These are phyloP conservation scores for Aquila chrysaetos DNA, from an alignment of 2,797 vertebrate species.

Conservation along the genomic window DNA sequence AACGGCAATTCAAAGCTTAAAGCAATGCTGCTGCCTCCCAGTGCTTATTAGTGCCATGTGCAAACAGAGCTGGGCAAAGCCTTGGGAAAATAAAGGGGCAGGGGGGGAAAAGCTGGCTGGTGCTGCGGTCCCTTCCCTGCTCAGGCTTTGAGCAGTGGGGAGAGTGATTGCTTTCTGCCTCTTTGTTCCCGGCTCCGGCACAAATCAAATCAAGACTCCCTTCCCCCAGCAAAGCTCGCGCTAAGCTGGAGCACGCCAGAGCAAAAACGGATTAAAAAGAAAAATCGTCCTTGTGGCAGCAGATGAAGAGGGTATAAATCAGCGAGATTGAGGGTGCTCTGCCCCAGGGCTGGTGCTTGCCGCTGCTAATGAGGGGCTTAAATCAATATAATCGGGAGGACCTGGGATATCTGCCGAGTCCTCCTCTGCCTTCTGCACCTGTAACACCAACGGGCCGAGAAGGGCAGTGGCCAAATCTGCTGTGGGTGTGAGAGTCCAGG, in stretches of 20 bases:
- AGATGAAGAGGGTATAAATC: neutral
- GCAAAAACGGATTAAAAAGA: slow-evolving; percentile 20
- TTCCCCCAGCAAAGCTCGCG: neutral
- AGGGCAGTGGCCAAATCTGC: neutral
- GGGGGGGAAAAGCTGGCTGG: neutral
- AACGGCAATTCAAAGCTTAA: slow-evolving; percentile 1
- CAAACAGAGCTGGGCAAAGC: slow-evolving; percentile 1
- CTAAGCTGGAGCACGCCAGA: neutral
- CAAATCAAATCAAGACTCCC: neutral
- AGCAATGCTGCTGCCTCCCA: neutral
- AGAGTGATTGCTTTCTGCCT: neutral
- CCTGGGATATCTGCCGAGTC: fast-evolving
- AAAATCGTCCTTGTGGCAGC: neutral
- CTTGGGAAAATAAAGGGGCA: neutral
- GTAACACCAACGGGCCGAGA: neutral
- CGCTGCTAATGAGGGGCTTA: neutral
- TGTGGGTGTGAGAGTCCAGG: neutral
- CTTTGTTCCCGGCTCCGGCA: neutral
- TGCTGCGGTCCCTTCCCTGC: neutral
- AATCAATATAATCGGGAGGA: fast-evolving
- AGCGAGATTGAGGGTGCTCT: neutral
- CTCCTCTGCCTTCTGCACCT: neutral
- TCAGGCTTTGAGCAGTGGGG: neutral
- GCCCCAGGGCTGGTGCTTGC: neutral
- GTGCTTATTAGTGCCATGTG: neutral